These are phyloP conservation scores for Cheumatopsyche charites DNA, from an alignment of 1,140 invertebrate species.

Conservation along the genomic window DNA sequence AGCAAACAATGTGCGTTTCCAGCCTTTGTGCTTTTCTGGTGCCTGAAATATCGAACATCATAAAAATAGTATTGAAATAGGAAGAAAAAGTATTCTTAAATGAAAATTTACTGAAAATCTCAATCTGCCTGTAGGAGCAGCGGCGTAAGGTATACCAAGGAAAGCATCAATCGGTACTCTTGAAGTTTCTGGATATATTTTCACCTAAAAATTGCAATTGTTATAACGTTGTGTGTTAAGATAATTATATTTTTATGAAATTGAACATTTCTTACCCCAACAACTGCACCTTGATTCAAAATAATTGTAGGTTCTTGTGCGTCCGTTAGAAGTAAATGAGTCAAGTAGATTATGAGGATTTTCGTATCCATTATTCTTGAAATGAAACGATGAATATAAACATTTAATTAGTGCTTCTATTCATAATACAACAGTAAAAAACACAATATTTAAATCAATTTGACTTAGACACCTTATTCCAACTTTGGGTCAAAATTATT, in stretches of 20 bases:
- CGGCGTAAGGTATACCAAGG: conserved; percentile 72
- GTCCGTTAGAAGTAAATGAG: background rate
- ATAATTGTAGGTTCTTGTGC: conserved; percentile 46
- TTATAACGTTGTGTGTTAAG: background rate
- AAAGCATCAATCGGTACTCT: conserved; percentile 64
- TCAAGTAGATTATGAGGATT: background rate
- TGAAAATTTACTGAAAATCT: conserved; percentile 60
- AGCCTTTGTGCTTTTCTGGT: conserved; percentile 58
- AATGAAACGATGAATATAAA: too few species aligned
- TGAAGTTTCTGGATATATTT: conserved; percentile 58
- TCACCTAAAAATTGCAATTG: conserved; percentile 53
- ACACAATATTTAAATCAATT: too few species aligned
- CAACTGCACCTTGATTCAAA: conserved; percentile 47
- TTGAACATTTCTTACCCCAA: conserved; percentile 46
- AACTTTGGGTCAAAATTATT: too few species aligned
- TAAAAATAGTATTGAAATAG: conserved; percentile 25
- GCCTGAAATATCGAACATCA: conserved; percentile 50
- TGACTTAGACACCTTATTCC: too few species aligned
- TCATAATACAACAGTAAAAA: too few species aligned
- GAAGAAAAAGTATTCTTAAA: conserved; percentile 29
- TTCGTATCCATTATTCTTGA: background rate
- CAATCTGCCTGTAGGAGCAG: conserved; percentile 65
- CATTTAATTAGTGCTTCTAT: too few species aligned
- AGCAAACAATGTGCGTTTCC: conserved; percentile 59
- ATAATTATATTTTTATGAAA: conserved; percentile 16